Evolutionary conservation across 2,888 invertebrate species (phyloP).

Genomic region (Byasa hedistus): DNA sequence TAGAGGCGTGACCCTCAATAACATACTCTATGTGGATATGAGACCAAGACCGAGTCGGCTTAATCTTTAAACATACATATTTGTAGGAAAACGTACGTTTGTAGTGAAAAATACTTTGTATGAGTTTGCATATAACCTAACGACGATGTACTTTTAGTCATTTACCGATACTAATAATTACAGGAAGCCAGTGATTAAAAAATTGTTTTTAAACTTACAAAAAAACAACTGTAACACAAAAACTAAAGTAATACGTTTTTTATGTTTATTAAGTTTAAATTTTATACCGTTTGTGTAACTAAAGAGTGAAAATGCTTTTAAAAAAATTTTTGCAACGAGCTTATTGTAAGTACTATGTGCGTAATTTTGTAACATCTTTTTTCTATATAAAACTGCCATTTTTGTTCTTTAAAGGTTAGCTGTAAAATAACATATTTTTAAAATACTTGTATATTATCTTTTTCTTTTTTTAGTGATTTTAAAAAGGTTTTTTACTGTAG

Average conservation of each 20-base stretch:
- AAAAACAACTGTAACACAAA: background rate
- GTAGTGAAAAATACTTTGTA: too few relatives aligned
- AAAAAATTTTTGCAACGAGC: background rate
- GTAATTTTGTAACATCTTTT: background rate
- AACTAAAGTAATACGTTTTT: too few relatives aligned
- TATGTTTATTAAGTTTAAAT: too few relatives aligned
- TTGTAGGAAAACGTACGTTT: too few relatives aligned
- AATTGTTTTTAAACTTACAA: constrained; percentile 3
- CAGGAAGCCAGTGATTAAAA: constrained; percentile 20
- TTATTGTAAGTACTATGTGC: background rate
- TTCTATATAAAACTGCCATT: constrained; percentile 10
- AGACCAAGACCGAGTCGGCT: too few relatives aligned
- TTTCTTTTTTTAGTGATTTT: background rate
- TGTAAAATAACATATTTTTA: background rate
- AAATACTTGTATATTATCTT: background rate
- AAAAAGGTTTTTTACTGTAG: background rate
- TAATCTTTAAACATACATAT: too few relatives aligned
- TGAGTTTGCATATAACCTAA: background rate
- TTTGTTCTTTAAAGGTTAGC: background rate
- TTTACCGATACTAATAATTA: constrained; percentile 14
- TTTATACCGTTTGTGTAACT: background rate
- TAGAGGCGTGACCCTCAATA: too few relatives aligned
- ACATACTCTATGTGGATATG: too few relatives aligned
- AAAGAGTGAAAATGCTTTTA: background rate
- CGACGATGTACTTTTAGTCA: constrained; percentile 7